phyloP scores from a whole-genome alignment of 1,140 invertebrate genomes.

The Drosophila sucinea region DNA sequence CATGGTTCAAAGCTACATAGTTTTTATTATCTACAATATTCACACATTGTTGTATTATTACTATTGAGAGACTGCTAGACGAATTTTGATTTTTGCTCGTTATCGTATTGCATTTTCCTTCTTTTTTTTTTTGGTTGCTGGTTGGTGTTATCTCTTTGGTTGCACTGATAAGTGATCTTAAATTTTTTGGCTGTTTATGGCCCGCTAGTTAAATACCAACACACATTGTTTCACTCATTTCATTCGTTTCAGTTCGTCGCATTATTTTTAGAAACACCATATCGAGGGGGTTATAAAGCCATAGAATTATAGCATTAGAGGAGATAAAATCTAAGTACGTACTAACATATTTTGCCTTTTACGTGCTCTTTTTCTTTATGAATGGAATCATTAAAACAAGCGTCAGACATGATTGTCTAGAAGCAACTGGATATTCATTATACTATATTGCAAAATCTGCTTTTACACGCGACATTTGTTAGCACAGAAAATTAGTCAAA shows the following conservation, averaged over 20 bases:
- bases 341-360: not conserved
- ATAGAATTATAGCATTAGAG: not conserved
- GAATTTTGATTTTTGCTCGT: not conserved
- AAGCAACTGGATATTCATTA: conserved; percentile 1
- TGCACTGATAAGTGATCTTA: not conserved
- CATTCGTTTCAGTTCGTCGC: not conserved
- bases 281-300: not conserved
- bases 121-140: not conserved
- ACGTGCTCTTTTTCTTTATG: not conserved
- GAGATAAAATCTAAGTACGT: not conserved
- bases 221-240: not conserved
- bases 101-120: not conserved
- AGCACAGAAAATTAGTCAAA: not conserved
- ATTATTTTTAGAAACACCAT: conserved; percentile 3
- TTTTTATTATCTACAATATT: too few species aligned
- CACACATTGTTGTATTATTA: too few species aligned
- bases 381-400: not conserved
- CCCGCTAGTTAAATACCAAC: not conserved
- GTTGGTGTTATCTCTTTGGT: not conserved
- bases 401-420: not conserved
- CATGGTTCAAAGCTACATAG: too few species aligned
- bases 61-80: too few species aligned
- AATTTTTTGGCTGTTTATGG: conserved; percentile 1
- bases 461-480: conserved; percentile 1
- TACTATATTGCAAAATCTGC: not conserved